Base-by-base conservation (phyloP, 2,888 invertebrate genomes). In the Andrena flavipes region DNA sequence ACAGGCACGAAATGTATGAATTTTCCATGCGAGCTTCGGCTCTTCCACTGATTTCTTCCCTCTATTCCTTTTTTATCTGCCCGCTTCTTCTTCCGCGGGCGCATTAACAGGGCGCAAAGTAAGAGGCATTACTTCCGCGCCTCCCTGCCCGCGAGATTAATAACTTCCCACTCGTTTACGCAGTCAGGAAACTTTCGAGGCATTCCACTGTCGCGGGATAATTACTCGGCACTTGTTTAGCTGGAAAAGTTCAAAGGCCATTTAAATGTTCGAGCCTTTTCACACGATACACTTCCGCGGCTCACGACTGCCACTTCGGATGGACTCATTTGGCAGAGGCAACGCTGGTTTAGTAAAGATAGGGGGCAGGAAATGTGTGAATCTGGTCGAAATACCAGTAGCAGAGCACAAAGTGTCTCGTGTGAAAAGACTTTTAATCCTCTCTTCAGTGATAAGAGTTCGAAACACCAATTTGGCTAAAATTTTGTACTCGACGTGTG, bases 1-100 rank as follows among this genome's bases (percentile, higher is more conserved):
- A 76, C 67, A 26, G 71, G 76, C 65, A 78, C 71, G 76, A 84
- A 79, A 87, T 86, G 79, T 81, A 88, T 89, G 85, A 89, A 89
- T 87, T 87, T 87, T 80, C 73, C 81, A 83, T 83, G 83, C 76
- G 60, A 76, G 74, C 72, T 71, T 80, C 75, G 51, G 63, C 65
- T 80, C 60, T 65, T 64, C 70, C 56, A 54, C 65, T 77, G 76
- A 81, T 84, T 84, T 71, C 72, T 79, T 74, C 76, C 82, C 71
- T 51, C 70, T 56, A 29, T 70, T 73, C 26, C 35, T 72, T 72
- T 81, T 29, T 30, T 60, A 56, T 1, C n/a, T n/a, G 48, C 48
- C 35, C 49, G 64, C 82, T 67, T 51, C 62, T 68, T 48, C 42
- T 64, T 60, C 76, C 42, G 23, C 62, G 51, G 33, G 64, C 73